Evolutionary conservation across 1,140 invertebrate genomes (phyloP).

Genomic region (Magallana ariakensis): DNA sequence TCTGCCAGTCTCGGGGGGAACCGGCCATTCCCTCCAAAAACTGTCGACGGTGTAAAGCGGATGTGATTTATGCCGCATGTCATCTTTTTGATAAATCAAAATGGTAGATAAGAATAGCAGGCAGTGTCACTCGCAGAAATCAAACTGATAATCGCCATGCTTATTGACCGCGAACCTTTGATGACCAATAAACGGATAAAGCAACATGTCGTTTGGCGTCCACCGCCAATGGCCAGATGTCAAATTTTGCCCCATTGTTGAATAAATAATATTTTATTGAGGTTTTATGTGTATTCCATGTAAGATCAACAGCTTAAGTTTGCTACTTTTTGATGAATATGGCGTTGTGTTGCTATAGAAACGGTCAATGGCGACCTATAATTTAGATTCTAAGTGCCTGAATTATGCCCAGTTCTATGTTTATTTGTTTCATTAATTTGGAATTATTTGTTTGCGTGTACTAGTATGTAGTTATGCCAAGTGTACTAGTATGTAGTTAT

Average conservation of each 20-base stretch:
- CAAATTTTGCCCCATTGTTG: conserved; percentile 18
- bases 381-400: no score
- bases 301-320: background rate
- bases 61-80: background rate
- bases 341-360: no score
- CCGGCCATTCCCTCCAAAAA: background rate
- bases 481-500: no score
- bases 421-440: no score
- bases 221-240: conserved; percentile 8
- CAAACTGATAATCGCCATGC: conserved; percentile 3
- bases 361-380: no score
- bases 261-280: conserved; percentile 27
- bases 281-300: conserved; percentile 27
- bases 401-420: no score
- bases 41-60: background rate
- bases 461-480: no score
- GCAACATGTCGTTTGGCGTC: background rate
- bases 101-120: background rate
- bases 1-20: no score
- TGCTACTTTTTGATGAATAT: no score
- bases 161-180: background rate
- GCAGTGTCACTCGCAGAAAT: background rate
- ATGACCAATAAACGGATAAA: background rate
- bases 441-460: no score
- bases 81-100: background rate